phyloP scores from a whole-genome alignment of 2,888 invertebrate genomes.

The Selenia dentaria region DNA sequence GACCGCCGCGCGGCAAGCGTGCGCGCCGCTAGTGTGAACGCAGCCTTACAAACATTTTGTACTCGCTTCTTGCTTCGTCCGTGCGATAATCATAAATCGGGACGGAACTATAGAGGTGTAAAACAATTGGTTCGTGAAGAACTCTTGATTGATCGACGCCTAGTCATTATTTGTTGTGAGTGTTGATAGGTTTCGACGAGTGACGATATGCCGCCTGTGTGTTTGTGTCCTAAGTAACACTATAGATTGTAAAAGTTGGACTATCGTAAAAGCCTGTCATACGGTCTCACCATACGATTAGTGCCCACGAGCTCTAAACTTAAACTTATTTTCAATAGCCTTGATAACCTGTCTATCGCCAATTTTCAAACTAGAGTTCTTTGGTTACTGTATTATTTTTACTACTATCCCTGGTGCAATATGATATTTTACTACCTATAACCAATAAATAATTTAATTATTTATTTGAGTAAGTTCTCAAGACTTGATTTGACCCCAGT shows the following conservation, averaged over 20 bases:
- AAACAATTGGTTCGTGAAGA: background rate
- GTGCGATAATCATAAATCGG: background rate
- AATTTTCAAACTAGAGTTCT: no score
- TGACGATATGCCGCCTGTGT: background rate
- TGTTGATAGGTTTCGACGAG: background rate
- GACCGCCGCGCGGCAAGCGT: slow-evolving; percentile 48
- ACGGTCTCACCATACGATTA: no score
- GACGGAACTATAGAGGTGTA: background rate
- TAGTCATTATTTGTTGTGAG: slow-evolving; percentile 25
- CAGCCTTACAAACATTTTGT: slow-evolving; percentile 18
- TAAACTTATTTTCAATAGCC: no score
- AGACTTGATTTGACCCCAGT: no score
- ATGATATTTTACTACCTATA: no score
- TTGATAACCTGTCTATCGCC: no score
- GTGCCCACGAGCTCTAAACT: no score
- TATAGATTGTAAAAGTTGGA: slow-evolving; percentile 1
- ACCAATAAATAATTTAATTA: no score
- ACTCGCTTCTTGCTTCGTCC: slow-evolving; percentile 14
- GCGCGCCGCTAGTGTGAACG: slow-evolving; percentile 45
- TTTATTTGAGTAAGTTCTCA: no score
- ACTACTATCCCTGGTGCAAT: no score
- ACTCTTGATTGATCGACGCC: slow-evolving; percentile 25
- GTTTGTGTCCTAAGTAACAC: slow-evolving; percentile 1
- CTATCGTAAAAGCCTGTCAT: background rate
- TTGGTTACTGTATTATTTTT: no score